Evolutionary conservation across 2,113 vertebrate genomes (phyloP).

Genomic region (Oryzias melastigma): DNA sequence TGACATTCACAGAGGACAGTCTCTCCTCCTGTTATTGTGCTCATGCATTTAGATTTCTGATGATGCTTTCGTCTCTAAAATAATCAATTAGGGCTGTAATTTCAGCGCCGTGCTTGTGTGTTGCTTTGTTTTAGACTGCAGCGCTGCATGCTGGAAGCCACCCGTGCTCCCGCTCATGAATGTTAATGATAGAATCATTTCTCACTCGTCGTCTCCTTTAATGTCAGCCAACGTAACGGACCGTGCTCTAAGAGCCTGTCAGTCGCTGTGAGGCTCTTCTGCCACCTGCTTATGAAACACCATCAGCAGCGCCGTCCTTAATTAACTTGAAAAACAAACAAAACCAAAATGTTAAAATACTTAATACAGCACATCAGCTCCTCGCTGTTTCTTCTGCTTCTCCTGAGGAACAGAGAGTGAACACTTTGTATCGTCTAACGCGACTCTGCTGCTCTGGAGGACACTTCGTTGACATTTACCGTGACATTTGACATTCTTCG

Average conservation of each 20-base stretch:
- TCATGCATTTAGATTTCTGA: constrained; percentile 34
- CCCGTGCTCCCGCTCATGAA: constrained; percentile 58
- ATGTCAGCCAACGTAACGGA: constrained; percentile 47
- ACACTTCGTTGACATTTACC: constrained; percentile 46
- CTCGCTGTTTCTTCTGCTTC: background rate
- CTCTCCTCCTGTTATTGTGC: constrained; percentile 21
- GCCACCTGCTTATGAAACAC: background rate
- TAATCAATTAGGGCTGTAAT: constrained; percentile 50
- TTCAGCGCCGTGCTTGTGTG: constrained; percentile 24
- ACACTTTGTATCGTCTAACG: constrained; percentile 22
- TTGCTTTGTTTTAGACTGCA: constrained; percentile 33
- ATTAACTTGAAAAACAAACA: background rate
- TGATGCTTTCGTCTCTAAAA: constrained; percentile 40
- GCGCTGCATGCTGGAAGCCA: constrained; percentile 35
- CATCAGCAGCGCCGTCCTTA: constrained; percentile 2
- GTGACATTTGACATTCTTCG: constrained; percentile 52
- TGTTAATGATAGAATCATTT: constrained; percentile 64
- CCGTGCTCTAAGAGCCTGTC: constrained; percentile 21
- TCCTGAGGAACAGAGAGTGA: background rate
- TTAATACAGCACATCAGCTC: background rate
- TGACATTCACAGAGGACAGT: constrained; percentile 18
- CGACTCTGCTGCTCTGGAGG: constrained; percentile 1
- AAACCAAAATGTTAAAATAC: background rate
- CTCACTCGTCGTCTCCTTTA: constrained; percentile 37
- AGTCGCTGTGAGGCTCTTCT: constrained; percentile 16